These are phyloP conservation scores for Argentina silus DNA, from an alignment of 2,797 vertebrate genomes.

Conservation along the genomic window DNA sequence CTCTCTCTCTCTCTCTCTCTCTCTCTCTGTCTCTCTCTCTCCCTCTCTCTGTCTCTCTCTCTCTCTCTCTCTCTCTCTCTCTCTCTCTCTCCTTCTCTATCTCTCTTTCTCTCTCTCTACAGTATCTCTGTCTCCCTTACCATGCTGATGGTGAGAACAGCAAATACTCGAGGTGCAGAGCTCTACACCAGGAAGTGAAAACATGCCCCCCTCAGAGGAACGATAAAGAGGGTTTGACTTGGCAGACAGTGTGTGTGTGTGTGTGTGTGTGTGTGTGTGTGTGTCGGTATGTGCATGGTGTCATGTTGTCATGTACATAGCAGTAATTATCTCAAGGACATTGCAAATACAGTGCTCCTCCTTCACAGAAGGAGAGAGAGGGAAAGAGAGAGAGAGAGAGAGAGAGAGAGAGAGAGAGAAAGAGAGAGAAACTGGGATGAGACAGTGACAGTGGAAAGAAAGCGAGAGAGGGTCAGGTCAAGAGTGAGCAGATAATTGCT, in stretches of 20 bases:
- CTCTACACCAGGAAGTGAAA: constrained; percentile 38
- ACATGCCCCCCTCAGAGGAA: constrained; percentile 11
- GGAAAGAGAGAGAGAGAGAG: not conserved
- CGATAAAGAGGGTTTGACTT: constrained; percentile 20
- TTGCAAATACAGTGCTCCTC: not conserved
- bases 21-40: constrained; percentile 14
- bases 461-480: not conserved
- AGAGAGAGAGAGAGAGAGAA: not conserved
- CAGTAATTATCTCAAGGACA: not conserved
- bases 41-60: constrained; percentile 9
- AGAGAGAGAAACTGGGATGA: not conserved
- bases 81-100: not conserved
- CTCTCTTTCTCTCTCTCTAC: constrained; percentile 6
- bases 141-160: constrained; percentile 31
- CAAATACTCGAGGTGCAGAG: constrained; percentile 25
- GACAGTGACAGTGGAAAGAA: not conserved
- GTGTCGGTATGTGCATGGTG: not conserved
- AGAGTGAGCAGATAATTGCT: constrained; percentile 12
- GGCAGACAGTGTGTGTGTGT: constrained; percentile 9
- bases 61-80: constrained; percentile 11
- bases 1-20: not conserved
- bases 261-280: not conserved
- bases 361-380: not conserved
- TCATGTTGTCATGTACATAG: not conserved
- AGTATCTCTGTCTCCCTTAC: not conserved